Evolutionary conservation across 2,797 vertebrate genomes (phyloP).

Genomic region (Macroramphosus scolopax): DNA sequence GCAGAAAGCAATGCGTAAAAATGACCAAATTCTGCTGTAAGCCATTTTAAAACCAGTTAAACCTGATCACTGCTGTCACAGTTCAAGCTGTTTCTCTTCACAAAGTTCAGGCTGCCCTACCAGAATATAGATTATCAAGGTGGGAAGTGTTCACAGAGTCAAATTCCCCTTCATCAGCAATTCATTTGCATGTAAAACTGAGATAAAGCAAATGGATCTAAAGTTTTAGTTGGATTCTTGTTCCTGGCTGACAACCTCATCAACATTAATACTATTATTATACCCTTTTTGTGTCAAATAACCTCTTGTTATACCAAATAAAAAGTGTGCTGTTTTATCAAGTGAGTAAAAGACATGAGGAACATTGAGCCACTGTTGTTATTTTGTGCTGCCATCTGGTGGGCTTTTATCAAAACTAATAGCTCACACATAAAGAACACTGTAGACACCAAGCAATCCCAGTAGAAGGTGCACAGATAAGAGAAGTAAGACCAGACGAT

Average conservation of each 20-base stretch:
- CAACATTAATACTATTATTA: too few relatives aligned
- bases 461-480: background rate
- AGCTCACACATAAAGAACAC: background rate
- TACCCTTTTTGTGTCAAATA: too few relatives aligned
- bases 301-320: too few relatives aligned
- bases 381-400: slow-evolving; percentile 67
- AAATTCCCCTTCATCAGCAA: background rate
- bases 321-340: too few relatives aligned
- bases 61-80: background rate
- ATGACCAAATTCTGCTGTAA: background rate
- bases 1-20: too few relatives aligned
- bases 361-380: slow-evolving; percentile 12
- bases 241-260: background rate
- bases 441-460: background rate
- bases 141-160: too few relatives aligned
- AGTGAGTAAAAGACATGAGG: too few relatives aligned
- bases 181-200: too few relatives aligned
- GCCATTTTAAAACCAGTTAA: background rate
- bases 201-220: too few relatives aligned
- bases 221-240: too few relatives aligned
- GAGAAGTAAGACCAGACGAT: background rate
- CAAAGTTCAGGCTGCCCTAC: slow-evolving; percentile 7
- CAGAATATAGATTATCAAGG: too few relatives aligned
- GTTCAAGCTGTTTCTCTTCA: slow-evolving; percentile 11
- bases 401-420: slow-evolving; percentile 32